A percentile compares a stretch with the other conserved stretches of the same genome.
These are phyloP conservation scores for Silurus meridionalis DNA, from an alignment of 2,113 vertebrate species.

Conservation along the genomic window DNA sequence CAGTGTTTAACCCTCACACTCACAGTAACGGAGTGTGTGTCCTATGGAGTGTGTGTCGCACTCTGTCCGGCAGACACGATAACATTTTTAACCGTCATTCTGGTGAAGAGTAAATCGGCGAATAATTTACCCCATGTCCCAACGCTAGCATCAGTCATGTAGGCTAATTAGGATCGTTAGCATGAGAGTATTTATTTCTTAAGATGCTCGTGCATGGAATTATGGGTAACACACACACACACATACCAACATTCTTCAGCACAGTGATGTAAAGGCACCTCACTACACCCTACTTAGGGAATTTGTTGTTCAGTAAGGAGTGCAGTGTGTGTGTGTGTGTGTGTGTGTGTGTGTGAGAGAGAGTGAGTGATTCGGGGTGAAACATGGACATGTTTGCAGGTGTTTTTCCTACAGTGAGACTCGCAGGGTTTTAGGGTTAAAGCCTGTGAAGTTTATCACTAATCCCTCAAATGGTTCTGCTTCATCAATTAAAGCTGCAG, in stretches of 20 bases:
- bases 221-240: background rate
- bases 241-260: background rate
- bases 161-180: slow-evolving; percentile 11
- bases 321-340: background rate
- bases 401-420: background rate
- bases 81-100: background rate
- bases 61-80: background rate
- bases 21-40: background rate
- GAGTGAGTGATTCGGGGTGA: background rate
- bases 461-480: background rate
- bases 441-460: background rate
- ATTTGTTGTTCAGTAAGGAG: background rate
- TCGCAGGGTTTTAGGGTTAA: background rate
- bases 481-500: slow-evolving; percentile 1
- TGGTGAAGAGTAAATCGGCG: background rate
- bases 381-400: no score
- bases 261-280: background rate
- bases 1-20: background rate
- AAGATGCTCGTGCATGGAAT: background rate
- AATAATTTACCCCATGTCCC: background rate
- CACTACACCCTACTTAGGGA: background rate
- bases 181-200: background rate
- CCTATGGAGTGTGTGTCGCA: background rate
- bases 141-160: background rate
- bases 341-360: background rate